phyloP scores from a whole-genome alignment of 2,888 invertebrate species.

The Platypus cylindrus region DNA sequence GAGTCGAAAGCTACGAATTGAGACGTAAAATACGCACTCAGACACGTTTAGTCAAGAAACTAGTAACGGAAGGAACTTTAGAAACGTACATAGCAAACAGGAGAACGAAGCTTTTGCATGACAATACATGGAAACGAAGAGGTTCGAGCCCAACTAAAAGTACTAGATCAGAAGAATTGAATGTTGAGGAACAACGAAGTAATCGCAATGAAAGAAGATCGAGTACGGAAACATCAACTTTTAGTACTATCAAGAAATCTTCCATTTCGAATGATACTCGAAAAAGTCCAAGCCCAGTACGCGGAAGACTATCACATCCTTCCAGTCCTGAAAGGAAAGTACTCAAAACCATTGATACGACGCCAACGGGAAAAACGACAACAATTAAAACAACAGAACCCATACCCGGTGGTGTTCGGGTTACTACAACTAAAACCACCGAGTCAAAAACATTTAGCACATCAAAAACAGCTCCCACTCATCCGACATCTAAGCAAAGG shows the following conservation, averaged over 20 bases:
- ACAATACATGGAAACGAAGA: slow-evolving; percentile 6
- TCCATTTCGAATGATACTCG: slow-evolving; percentile 16
- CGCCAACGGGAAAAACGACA: slow-evolving; percentile 19
- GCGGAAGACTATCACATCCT: slow-evolving; percentile 11
- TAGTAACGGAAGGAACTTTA: slow-evolving; percentile 33
- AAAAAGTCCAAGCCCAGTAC: slow-evolving; percentile 18
- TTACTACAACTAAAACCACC: slow-evolving; percentile 16
- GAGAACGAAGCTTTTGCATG: slow-evolving; percentile 14
- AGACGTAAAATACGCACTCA: slow-evolving; percentile 64
- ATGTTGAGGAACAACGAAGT: slow-evolving; percentile 16
- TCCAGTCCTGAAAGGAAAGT: slow-evolving; percentile 14
- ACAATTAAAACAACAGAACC: slow-evolving; percentile 27
- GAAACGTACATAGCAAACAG: slow-evolving; percentile 21
- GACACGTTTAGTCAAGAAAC: slow-evolving; percentile 58
- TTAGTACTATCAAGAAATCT: slow-evolving; percentile 21
- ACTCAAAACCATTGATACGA: slow-evolving; percentile 11
- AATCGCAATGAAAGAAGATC: slow-evolving; percentile 9
- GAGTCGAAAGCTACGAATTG: slow-evolving; percentile 63
- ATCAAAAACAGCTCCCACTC: slow-evolving; percentile 28
- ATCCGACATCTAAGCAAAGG: slow-evolving; percentile 34
- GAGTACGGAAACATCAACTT: slow-evolving; percentile 17
- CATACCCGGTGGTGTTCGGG: slow-evolving; percentile 25
- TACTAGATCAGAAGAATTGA: slow-evolving; percentile 14
- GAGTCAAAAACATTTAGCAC: slow-evolving; percentile 19
- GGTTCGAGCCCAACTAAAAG: slow-evolving; percentile 20